Evolutionary conservation across 2,888 invertebrate genomes (phyloP).

Genomic region (Taenaris catops): DNA sequence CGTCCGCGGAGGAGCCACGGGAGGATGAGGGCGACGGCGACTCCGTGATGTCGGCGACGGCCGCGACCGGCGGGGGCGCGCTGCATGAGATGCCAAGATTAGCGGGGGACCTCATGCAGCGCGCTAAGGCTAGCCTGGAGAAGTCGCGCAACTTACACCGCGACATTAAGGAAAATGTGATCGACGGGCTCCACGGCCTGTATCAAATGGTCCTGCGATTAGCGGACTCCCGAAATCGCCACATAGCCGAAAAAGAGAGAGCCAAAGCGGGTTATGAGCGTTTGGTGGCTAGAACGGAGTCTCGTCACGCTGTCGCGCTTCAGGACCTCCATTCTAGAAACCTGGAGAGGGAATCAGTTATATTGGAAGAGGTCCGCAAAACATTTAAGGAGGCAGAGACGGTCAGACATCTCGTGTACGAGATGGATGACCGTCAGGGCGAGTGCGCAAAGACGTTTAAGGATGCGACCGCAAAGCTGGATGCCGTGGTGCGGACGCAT

Average conservation of each 20-base stretch:
- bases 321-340: not conserved
- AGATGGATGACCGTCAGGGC: not conserved
- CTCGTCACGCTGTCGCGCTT: not conserved
- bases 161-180: not conserved
- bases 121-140: not conserved
- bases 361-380: not conserved
- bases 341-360: not conserved
- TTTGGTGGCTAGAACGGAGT: not conserved
- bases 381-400: not conserved
- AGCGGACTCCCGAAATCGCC: not conserved
- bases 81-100: not conserved
- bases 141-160: not conserved
- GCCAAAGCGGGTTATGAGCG: not conserved
- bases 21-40: too few species aligned
- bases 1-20: too few species aligned
- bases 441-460: too few species aligned
- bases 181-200: not conserved
- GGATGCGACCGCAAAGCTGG: too few species aligned
- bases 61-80: too few species aligned
- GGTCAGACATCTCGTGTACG: not conserved
- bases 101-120: not conserved
- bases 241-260: not conserved
- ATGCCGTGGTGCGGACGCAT: too few species aligned
- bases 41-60: too few species aligned
- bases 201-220: not conserved